These are phyloP conservation scores for Thoracochromis brauschi DNA, from an alignment of 2,113 vertebrate genomes.

Conservation along the genomic window DNA sequence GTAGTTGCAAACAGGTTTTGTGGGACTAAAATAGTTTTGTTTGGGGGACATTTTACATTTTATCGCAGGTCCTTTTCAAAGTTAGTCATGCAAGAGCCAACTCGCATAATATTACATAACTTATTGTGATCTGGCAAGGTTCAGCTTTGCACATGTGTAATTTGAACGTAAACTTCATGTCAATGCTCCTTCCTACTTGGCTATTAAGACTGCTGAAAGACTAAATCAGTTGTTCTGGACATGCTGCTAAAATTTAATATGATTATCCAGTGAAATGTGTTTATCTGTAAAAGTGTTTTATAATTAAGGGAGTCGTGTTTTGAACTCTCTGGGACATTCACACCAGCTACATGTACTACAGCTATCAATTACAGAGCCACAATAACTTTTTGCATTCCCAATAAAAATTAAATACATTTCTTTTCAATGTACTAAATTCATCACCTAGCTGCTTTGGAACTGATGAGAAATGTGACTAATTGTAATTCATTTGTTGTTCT, in stretches of 20 bases:
- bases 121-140: background rate
- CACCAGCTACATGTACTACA: background rate
- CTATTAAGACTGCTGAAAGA: background rate
- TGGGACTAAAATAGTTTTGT: background rate
- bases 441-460: background rate
- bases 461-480: background rate
- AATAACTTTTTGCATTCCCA: background rate
- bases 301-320: background rate
- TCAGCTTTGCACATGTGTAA: background rate
- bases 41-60: background rate
- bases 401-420: background rate
- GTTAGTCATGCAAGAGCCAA: background rate
- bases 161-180: background rate
- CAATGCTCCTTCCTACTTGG: background rate
- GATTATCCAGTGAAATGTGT: background rate
- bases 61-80: background rate
- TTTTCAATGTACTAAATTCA: background rate
- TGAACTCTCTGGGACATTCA: background rate
- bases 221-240: background rate
- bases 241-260: background rate
- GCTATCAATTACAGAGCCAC: background rate
- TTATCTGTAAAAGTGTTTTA: background rate
- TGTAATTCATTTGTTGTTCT: background rate
- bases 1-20: background rate
- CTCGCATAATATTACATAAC: background rate